Percentiles rank a stretch among this genome's conserved stretches.
Conservation (phyloP, 2,797 vertebrate species). For the Pagetopsis macropterus region DNA sequence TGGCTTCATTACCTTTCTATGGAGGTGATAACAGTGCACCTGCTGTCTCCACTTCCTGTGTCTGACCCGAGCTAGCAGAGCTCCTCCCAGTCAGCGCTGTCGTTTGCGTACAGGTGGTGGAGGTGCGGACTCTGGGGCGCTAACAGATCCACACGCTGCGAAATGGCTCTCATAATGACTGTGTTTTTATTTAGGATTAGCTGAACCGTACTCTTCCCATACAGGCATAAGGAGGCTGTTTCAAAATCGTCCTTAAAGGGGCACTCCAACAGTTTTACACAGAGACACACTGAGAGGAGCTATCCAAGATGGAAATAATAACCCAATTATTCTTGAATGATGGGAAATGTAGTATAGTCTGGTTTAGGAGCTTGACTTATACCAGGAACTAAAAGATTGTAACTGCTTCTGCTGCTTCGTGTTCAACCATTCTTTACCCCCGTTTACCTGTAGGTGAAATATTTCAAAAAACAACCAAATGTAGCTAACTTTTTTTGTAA, state of each 20-base stretch:
- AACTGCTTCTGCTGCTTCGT: no score
- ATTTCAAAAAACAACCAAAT: no score
- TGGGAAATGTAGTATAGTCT: neutral
- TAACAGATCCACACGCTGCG: conserved; percentile 38
- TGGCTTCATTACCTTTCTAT: conserved; percentile 76
- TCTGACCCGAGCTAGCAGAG: conserved; percentile 64
- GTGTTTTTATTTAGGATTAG: conserved; percentile 48
- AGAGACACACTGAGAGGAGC: no score
- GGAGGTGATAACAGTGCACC: conserved; percentile 81
- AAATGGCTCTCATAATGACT: conserved; percentile 33
- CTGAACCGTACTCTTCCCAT: conserved; percentile 16
- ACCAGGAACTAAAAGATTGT: neutral
- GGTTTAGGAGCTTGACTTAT: neutral
- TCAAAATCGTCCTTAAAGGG: conserved; percentile 25
- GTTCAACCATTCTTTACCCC: no score
- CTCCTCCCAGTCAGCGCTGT: conserved; percentile 56
- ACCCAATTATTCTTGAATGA: neutral
- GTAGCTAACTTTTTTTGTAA: no score
- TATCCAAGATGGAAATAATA: neutral
- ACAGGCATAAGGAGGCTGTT: conserved; percentile 1
- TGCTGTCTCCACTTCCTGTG: conserved; percentile 77
- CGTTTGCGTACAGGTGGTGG: conserved; percentile 71
- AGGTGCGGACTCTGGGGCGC: conserved; percentile 54
- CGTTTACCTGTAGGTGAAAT: neutral
- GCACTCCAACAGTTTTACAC: neutral